Evolutionary conservation across 2,113 vertebrate species (phyloP).

Genomic region (Ahaetulla prasina): DNA sequence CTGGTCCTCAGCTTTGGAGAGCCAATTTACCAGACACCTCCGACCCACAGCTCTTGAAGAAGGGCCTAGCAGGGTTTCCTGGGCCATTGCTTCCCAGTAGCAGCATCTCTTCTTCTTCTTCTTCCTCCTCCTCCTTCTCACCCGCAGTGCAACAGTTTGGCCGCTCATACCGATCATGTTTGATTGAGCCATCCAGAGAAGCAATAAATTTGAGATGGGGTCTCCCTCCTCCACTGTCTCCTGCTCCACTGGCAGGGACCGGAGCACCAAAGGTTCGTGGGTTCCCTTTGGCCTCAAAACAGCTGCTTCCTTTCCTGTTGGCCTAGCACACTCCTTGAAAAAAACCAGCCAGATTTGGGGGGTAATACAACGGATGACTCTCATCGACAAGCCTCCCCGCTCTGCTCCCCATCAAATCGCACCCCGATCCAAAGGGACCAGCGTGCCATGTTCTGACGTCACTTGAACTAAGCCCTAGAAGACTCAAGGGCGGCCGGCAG

Average conservation of each 20-base stretch:
- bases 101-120: too few species aligned
- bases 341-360: too few species aligned
- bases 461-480: neutral
- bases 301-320: neutral
- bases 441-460: neutral
- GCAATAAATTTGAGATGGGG: neutral
- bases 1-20: neutral
- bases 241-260: neutral
- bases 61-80: neutral
- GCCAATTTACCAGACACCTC: too few species aligned
- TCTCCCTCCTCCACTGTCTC: neutral
- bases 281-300: neutral
- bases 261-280: neutral
- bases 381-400: neutral
- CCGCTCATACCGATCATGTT: neutral
- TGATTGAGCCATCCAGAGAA: neutral
- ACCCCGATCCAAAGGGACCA: neutral
- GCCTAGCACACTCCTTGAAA: neutral
- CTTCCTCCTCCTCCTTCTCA: too few species aligned
- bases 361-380: too few species aligned
- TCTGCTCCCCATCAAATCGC: neutral
- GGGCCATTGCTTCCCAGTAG: neutral
- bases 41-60: neutral
- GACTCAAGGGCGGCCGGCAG: neutral
- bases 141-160: neutral